These are phyloP conservation scores for Hippopotamus amphibius DNA, from an alignment of 2,113 vertebrate genomes.

Conservation along the genomic window DNA sequence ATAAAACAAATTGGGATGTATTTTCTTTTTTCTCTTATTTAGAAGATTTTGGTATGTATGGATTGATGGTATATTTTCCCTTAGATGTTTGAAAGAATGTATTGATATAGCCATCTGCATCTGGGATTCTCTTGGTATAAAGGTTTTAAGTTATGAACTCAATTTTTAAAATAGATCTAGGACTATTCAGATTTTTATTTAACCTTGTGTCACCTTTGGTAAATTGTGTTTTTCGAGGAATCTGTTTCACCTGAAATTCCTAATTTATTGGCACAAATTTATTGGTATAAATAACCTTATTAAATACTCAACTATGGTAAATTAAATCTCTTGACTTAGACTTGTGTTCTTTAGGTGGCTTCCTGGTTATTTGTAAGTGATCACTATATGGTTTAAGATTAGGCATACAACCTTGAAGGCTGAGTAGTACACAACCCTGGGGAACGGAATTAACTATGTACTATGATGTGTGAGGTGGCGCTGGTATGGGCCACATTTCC, in stretches of 20 bases:
- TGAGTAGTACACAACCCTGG: neutral
- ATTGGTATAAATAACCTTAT: neutral
- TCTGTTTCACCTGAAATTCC: neutral
- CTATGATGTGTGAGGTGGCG: neutral
- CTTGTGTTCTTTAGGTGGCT: neutral
- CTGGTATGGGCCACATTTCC: neutral
- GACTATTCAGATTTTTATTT: neutral
- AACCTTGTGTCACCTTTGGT: neutral
- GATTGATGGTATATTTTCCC: neutral
- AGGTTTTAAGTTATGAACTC: neutral
- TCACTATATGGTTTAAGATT: neutral
- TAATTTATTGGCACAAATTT: neutral
- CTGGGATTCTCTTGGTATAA: neutral
- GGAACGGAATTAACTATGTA: neutral
- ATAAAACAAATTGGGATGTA: neutral
- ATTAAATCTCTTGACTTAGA: neutral
- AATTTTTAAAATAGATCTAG: neutral
- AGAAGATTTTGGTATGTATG: neutral
- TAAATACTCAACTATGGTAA: neutral
- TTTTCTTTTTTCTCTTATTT: neutral
- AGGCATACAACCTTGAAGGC: neutral
- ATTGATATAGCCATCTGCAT: neutral
- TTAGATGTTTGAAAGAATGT: neutral
- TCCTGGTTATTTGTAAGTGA: neutral
- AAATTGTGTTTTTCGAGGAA: neutral